These are phyloP conservation scores for Pampusana beccarii DNA, from an alignment of 2,113 vertebrate species.

Conservation along the genomic window DNA sequence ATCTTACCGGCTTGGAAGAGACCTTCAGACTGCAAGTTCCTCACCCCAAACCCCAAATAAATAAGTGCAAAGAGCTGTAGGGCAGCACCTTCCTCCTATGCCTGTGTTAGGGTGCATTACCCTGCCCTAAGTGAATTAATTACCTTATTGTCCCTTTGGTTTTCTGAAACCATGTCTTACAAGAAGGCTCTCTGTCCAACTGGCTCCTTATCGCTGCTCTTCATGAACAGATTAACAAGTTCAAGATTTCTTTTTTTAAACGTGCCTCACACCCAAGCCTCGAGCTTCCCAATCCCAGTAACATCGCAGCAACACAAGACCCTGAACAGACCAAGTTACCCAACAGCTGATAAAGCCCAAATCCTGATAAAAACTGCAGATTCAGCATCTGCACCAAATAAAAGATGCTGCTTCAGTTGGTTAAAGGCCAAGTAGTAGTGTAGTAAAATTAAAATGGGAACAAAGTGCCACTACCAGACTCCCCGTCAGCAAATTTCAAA, in stretches of 20 bases:
- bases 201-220: conserved; percentile 23
- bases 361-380: conserved; percentile 55
- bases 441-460: conserved; percentile 65
- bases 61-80: neutral
- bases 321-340: conserved; percentile 47
- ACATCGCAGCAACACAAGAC: neutral
- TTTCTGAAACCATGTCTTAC: neutral
- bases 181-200: neutral
- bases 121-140: neutral
- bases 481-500: conserved; percentile 56
- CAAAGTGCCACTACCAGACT: conserved; percentile 55
- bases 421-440: conserved; percentile 60
- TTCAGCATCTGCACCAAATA: conserved; percentile 44
- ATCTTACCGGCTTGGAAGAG: neutral
- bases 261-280: neutral
- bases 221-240: neutral
- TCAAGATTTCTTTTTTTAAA: neutral
- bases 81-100: neutral
- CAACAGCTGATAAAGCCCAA: conserved; percentile 32
- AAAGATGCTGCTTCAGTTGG: conserved; percentile 70
- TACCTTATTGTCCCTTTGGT: neutral
- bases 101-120: rapidly evolving
- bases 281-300: neutral
- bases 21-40: neutral
- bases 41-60: neutral